These are phyloP conservation scores for Drosophila funebris DNA, from an alignment of 1,140 invertebrate species.

Conservation along the genomic window DNA sequence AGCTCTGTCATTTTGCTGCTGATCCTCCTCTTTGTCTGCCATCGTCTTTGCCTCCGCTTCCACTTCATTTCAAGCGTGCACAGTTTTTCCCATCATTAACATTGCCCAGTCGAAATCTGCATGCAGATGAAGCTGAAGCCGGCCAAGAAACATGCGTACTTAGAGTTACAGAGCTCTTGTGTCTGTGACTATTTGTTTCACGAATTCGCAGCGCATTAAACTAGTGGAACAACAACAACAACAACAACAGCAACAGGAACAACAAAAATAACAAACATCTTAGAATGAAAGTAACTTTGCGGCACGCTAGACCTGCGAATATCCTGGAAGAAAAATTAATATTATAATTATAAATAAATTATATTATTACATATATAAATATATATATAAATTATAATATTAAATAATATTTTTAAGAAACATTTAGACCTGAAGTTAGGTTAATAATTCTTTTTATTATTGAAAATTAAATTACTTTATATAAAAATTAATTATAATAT, in stretches of 20 bases:
- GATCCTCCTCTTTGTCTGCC: background rate
- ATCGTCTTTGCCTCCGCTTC: background rate
- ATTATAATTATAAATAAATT: background rate
- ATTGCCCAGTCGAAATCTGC: slow-evolving; percentile 61
- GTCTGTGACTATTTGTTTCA: slow-evolving; percentile 76
- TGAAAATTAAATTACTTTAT: too few species aligned
- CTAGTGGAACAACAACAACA: slow-evolving; percentile 22
- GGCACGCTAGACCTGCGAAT: slow-evolving; percentile 8
- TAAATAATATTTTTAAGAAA: too few species aligned
- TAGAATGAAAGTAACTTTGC: background rate
- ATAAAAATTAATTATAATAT: too few species aligned
- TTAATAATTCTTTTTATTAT: too few species aligned
- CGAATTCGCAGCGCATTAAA: slow-evolving; percentile 74
- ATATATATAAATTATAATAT: too few species aligned
- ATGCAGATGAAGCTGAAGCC: slow-evolving; percentile 69
- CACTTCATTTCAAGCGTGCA: slow-evolving; percentile 6
- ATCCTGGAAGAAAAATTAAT: background rate
- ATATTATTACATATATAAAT: too few species aligned
- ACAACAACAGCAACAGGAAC: background rate
- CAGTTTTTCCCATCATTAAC: slow-evolving; percentile 78
- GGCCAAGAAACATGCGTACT: slow-evolving; percentile 70
- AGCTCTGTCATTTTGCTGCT: slow-evolving; percentile 24
- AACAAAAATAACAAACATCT: slow-evolving; percentile 35
- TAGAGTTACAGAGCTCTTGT: slow-evolving; percentile 28
- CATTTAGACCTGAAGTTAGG: too few species aligned